Evolutionary conservation across 2,113 vertebrate species (phyloP).

Genomic region (Corythornis vintsioides): DNA sequence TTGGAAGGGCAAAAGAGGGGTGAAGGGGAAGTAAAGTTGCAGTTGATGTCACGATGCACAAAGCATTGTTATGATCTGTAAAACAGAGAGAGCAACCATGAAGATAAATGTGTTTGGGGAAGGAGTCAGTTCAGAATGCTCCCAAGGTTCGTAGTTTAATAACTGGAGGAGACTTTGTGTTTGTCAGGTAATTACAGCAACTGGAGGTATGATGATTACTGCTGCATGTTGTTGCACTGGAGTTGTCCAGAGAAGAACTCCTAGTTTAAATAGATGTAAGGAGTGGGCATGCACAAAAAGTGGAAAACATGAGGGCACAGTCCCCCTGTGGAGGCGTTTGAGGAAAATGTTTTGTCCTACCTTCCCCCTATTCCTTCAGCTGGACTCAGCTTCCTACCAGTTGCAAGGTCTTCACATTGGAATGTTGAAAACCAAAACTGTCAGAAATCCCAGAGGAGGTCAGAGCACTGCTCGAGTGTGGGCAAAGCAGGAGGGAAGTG

Average conservation of each 20-base stretch:
- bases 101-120: not conserved
- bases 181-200: not conserved
- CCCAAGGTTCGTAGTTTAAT: not conserved
- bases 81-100: not conserved
- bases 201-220: not conserved
- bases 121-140: not conserved
- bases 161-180: not conserved
- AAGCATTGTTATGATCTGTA: not conserved
- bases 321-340: not conserved
- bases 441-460: not conserved
- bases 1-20: not conserved
- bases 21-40: not conserved
- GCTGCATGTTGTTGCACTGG: not conserved
- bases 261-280: not conserved
- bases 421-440: not conserved
- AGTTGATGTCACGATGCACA: not conserved
- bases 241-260: not conserved
- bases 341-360: not conserved
- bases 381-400: not conserved
- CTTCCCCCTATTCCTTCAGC: not conserved
- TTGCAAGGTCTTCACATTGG: not conserved
- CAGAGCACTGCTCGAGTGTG: not conserved
- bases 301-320: not conserved
- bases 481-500: not conserved
- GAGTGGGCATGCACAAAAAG: not conserved